A percentile compares a stretch with the other conserved stretches of the same genome.
Evolutionary conservation across 1,140 invertebrate species (phyloP).

Genomic region (Macrobrachium nipponense): DNA sequence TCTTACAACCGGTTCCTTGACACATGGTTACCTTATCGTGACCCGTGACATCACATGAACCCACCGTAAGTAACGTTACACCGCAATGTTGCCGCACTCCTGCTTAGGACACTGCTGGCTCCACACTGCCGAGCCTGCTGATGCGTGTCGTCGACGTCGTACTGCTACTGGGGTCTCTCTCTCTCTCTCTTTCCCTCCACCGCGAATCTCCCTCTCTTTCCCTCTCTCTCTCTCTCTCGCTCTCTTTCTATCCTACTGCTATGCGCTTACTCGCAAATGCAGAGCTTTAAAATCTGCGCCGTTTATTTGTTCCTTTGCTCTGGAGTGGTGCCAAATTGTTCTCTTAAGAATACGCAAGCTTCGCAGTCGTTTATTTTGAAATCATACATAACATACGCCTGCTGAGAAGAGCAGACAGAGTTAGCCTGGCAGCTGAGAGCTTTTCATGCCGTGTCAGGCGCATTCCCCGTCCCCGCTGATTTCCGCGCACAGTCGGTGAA

Average conservation of each 20-base stretch:
- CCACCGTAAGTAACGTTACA: slow-evolving; percentile 40
- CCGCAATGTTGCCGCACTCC: neutral
- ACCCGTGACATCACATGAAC: slow-evolving; percentile 34
- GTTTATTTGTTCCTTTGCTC: too few relatives aligned
- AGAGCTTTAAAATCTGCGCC: too few relatives aligned
- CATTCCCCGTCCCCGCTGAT: too few relatives aligned
- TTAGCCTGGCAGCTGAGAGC: too few relatives aligned
- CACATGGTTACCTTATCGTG: slow-evolving; percentile 48
- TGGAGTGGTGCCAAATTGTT: too few relatives aligned
- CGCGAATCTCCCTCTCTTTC: neutral
- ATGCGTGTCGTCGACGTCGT: neutral
- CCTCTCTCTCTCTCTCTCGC: neutral
- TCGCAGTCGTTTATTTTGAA: too few relatives aligned
- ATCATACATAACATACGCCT: too few relatives aligned
- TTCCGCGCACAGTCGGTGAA: too few relatives aligned
- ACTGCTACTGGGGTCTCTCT: neutral
- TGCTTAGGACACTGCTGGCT: slow-evolving; percentile 21
- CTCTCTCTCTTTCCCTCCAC: neutral
- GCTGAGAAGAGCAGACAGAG: too few relatives aligned
- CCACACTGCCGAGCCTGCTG: slow-evolving; percentile 30
- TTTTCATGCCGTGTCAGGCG: too few relatives aligned
- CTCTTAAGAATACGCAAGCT: too few relatives aligned
- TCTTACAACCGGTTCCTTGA: slow-evolving; percentile 48
- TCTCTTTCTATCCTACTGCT: slow-evolving; percentile 12
- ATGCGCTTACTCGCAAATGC: too few relatives aligned